phyloP scores from a whole-genome alignment of 2,797 vertebrate genomes.

The Hemibagrus guttatus region DNA sequence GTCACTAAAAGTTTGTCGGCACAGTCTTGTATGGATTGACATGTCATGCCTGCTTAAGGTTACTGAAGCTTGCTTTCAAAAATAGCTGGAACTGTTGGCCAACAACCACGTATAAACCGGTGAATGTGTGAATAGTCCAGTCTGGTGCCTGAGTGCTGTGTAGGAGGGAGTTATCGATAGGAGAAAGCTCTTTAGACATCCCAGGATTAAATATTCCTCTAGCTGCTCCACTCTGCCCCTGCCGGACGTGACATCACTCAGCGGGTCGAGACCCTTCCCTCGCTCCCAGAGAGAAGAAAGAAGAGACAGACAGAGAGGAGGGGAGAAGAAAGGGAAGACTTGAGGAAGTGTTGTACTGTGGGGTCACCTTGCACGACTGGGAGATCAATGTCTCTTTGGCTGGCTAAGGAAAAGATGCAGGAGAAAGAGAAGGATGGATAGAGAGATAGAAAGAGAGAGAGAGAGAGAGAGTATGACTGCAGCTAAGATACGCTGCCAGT shows the following conservation, averaged over 20 bases:
- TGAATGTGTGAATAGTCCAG: not conserved
- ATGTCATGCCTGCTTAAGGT: slow-evolving; percentile 7
- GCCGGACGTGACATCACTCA: slow-evolving; percentile 65
- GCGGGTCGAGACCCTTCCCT: slow-evolving; percentile 74
- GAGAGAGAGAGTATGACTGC: slow-evolving; percentile 38
- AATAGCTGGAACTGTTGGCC: slow-evolving; percentile 28
- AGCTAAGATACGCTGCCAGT: slow-evolving; percentile 60
- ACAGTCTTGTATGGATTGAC: slow-evolving; percentile 5
- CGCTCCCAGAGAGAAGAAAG: slow-evolving; percentile 60
- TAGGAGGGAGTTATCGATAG: slow-evolving; percentile 41
- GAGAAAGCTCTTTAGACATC: slow-evolving; percentile 27
- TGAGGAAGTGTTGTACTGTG: slow-evolving; percentile 66
- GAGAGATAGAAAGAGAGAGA: slow-evolving; percentile 50
- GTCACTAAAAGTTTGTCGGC: slow-evolving; percentile 10
- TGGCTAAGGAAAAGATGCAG: slow-evolving; percentile 56
- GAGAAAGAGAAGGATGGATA: slow-evolving; percentile 49
- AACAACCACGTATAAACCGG: not conserved
- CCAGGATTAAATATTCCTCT: slow-evolving; percentile 50
- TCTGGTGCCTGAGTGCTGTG: slow-evolving; percentile 9
- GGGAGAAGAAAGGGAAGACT: slow-evolving; percentile 57
- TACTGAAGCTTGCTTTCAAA: slow-evolving; percentile 11
- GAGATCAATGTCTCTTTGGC: slow-evolving; percentile 80
- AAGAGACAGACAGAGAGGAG: slow-evolving; percentile 43
- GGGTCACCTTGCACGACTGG: slow-evolving; percentile 79
- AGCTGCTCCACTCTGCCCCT: slow-evolving; percentile 46